Evolutionary conservation across 2,888 invertebrate genomes (phyloP), one percentile per base, ranked within the genome.

Genomic region (Agrilus cyanescens): DNA sequence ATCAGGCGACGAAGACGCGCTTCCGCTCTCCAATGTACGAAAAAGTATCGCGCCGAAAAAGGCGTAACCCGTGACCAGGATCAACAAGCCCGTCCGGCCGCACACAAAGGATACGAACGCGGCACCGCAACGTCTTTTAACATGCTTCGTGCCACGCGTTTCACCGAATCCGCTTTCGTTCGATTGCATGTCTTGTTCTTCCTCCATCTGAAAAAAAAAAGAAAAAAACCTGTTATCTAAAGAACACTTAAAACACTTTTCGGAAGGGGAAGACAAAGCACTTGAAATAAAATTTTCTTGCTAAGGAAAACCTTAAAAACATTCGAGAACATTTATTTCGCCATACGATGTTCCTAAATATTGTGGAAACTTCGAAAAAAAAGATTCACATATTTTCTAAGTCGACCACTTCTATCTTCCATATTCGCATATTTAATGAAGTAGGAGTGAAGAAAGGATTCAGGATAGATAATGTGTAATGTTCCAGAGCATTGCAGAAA

Each of bases 11-110:
- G 52, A 25, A 25, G 25, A 2, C 31, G 57, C 60, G 18, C 51
- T 58, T 15, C 58, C 64, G 34, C 61, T 62, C 53, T 63, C 64
- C 32, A 66, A 52, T 4, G 63, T 52, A 47, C 60, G 62, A 50
- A 66, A 66, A 8, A 66, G 47, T n/a, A 66, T 43, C 4, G 66
- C 66, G 12, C 66, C 66, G 31, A 65, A 53, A n/a, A 65, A 52
- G 7, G 63, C 61, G 50, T 66, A 66, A 16, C 62, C 61, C 2
- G 59, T 59, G 55, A 65, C 62, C 12, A 66, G 48, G 7, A 66
- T 52, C 38, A 66, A 54, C 14, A 66, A 54, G 35, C 65, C 62
- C 6, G 60, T 61, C 35, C 59, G 54, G 14, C 63, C 62, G 50
- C 63, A 66, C 38, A 65, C 55, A 38, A 63, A 65, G 63, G 71